phyloP scores from a whole-genome alignment of 2,888 invertebrate genomes.

The Cerceris rybyensis region DNA sequence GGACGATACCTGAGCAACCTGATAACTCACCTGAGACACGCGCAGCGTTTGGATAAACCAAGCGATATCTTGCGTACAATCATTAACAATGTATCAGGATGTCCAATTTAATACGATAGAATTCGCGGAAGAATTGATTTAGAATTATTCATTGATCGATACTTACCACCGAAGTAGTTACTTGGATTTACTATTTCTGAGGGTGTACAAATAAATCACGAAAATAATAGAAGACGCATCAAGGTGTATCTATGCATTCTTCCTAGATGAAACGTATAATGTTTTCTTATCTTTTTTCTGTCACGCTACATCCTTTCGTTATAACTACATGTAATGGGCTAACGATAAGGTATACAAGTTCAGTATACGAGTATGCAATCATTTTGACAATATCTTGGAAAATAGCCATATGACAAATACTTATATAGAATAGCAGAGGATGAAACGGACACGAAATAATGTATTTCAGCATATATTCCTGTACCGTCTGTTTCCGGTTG shows the following conservation, averaged over 20 bases:
- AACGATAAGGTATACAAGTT: slow-evolving; percentile 29
- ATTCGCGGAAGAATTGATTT: too few relatives aligned
- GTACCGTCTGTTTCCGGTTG: too few relatives aligned
- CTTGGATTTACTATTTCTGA: too few relatives aligned
- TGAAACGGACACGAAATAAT: background rate
- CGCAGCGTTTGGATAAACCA: slow-evolving; percentile 54
- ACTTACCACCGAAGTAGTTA: too few relatives aligned
- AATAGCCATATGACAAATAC: slow-evolving; percentile 20
- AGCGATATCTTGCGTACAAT: background rate
- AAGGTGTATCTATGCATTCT: background rate
- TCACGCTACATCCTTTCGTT: background rate
- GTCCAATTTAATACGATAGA: too few relatives aligned
- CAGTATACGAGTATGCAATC: slow-evolving; percentile 1
- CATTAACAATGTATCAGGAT: too few relatives aligned
- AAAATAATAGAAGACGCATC: background rate
- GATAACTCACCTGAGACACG: slow-evolving; percentile 72
- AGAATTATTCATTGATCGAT: too few relatives aligned
- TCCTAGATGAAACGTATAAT: background rate
- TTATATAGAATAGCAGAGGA: background rate
- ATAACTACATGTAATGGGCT: slow-evolving; percentile 31
- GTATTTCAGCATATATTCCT: background rate
- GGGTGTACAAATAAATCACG: background rate
- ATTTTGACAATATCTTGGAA: slow-evolving; percentile 17
- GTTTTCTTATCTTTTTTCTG: background rate
- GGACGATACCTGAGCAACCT: slow-evolving; percentile 75